Conservation (phyloP, 2,113 vertebrate species). For the Mesoclemmys tuberculata region DNA sequence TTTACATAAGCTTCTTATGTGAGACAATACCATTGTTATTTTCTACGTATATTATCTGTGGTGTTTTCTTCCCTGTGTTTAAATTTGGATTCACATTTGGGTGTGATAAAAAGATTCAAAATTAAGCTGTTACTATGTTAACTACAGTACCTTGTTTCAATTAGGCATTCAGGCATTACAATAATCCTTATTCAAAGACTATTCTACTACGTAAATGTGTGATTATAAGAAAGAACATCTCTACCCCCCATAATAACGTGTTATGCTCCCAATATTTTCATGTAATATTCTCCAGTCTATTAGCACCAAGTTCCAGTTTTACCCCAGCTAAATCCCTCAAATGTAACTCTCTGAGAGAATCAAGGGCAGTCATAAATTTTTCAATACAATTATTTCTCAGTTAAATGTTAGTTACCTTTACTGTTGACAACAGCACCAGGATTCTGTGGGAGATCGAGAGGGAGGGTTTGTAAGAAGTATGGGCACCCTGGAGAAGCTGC, state of each 20-base stretch:
- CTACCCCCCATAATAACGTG: background rate
- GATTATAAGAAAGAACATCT: constrained; percentile 28
- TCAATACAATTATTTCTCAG: background rate
- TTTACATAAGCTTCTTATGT: constrained; percentile 65
- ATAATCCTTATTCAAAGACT: constrained; percentile 49
- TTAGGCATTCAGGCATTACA: constrained; percentile 36
- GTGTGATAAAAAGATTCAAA: constrained; percentile 48
- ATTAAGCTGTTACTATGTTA: constrained; percentile 40
- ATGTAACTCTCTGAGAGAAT: background rate
- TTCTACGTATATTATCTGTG: constrained; percentile 21
- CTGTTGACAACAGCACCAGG: background rate
- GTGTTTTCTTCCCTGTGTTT: constrained; percentile 26
- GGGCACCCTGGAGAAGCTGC: no score
- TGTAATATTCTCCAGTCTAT: background rate
- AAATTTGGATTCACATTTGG: constrained; percentile 44
- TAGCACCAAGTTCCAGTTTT: background rate
- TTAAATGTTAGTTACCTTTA: background rate
- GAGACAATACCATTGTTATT: constrained; percentile 64
- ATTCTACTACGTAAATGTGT: constrained; percentile 36
- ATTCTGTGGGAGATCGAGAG: background rate
- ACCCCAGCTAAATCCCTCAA: background rate
- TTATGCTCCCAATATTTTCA: background rate
- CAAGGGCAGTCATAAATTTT: background rate
- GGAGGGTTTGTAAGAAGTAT: background rate
- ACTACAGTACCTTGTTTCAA: constrained; percentile 49